Conservation (phyloP, 2,888 invertebrate species). For the Trissoscelio sp. region DNA sequence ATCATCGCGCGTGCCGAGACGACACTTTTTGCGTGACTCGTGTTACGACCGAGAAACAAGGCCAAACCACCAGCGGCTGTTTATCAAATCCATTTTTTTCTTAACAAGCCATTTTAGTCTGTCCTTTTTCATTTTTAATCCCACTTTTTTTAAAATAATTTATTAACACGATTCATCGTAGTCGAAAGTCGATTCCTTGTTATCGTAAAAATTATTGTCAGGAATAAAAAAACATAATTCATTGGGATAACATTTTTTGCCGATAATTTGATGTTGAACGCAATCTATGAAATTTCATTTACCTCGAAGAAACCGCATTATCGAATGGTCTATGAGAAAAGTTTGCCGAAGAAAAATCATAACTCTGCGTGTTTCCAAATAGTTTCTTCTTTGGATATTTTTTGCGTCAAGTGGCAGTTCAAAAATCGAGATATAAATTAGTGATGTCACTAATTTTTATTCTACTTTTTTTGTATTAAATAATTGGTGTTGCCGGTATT, state of each 20-base stretch:
- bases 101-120: background rate
- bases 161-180: background rate
- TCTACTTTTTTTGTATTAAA: too few relatives aligned
- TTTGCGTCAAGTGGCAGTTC: background rate
- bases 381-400: background rate
- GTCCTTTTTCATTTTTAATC: background rate
- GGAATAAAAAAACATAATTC: too few relatives aligned
- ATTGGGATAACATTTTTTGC: too few relatives aligned
- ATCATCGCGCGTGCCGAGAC: slow-evolving; percentile 63
- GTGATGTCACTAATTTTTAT: background rate
- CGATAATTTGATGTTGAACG: slow-evolving; percentile 1
- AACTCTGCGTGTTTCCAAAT: slow-evolving; percentile 1
- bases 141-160: background rate
- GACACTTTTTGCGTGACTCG: slow-evolving; percentile 55
- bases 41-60: slow-evolving; percentile 28
- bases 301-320: slow-evolving; percentile 16
- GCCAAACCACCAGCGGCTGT: slow-evolving; percentile 8
- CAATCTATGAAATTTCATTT: slow-evolving; percentile 52
- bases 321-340: slow-evolving; percentile 36
- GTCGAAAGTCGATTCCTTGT: background rate
- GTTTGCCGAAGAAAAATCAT: slow-evolving; percentile 25
- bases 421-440: background rate
- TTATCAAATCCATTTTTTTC: slow-evolving; percentile 23
- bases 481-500: background rate
- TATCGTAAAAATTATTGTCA: too few relatives aligned